Base-by-base conservation (phyloP, 1,140 invertebrate genomes). In the Zaprionus nigranus region DNA sequence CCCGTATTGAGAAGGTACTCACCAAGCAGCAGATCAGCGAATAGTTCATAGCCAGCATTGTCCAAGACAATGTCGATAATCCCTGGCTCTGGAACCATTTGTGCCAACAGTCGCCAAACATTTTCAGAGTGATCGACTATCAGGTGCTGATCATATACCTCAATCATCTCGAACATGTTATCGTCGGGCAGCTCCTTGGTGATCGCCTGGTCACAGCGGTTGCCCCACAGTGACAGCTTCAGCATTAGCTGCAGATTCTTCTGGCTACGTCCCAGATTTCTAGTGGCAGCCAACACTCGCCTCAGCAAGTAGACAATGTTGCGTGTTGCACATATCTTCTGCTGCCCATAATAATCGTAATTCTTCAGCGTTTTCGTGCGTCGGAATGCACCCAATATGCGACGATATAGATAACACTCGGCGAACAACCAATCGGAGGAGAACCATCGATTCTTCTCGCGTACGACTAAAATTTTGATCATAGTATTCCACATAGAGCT, bases 31-130 rank as follows among this genome's bases (percentile, higher is more conserved):
- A 99, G 93, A 93, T 99, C 99, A 1, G 96, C 95, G 72, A 98
- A 96, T 0, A 99, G 81, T 94, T 99, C 99, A 91, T 98, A 98
- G 0, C 97, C 98, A n/a, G 97, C 94, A 94, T 99, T 99, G 92
- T 99, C 99, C 34, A 97, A 93, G 4, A 99, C 94, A 69, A 99
- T 96, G 93, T 98, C 98, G 56, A 94, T 79, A 88, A 93, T 85
- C 54, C 68, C 22, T 0, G 84, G 77, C 68, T 57, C 38, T 1
- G 22, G 5, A 9, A 26, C 54, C 13, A 64, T 40, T 2, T 34
- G 9, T 2, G 36, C 70, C 1, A 88, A 65, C 7, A 79, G 20
- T 1, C 11, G 20, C 75, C 71, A 90, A 1, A 90, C 30, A 2
- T 81, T 65, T 2, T 2, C 38, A 6, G 85, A 88, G n/a, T 88